Conservation (phyloP, 2,797 vertebrate species). For the Naso thynnoides region DNA sequence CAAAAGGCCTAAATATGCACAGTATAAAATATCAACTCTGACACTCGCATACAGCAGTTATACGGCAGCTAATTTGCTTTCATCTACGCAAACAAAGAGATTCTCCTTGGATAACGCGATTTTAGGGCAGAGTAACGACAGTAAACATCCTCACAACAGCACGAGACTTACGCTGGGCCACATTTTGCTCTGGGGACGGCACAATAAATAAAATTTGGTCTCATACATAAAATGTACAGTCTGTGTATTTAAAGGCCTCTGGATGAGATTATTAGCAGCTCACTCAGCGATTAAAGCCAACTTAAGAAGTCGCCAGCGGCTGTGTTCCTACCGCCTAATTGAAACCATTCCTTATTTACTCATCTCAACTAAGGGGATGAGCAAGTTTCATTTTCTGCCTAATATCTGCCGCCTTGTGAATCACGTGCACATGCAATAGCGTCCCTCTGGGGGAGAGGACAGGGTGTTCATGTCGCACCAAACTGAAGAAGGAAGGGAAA, state of each 20-base stretch:
- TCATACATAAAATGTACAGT: slow-evolving; percentile 68
- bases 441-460: slow-evolving; percentile 59
- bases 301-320: slow-evolving; percentile 73
- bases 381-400: slow-evolving; percentile 65
- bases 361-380: slow-evolving; percentile 70
- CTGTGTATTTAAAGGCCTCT: slow-evolving; percentile 67
- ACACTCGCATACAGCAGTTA: slow-evolving; percentile 35
- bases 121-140: slow-evolving; percentile 54
- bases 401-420: slow-evolving; percentile 66
- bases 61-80: slow-evolving; percentile 51
- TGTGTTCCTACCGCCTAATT: slow-evolving; percentile 78
- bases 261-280: slow-evolving; percentile 78
- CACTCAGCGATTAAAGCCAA: slow-evolving; percentile 80
- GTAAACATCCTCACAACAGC: slow-evolving; percentile 56
- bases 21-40: slow-evolving; percentile 36
- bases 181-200: slow-evolving; percentile 55
- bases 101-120: slow-evolving; percentile 62
- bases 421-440: slow-evolving; percentile 30
- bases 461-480: slow-evolving; percentile 62
- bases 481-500: slow-evolving; percentile 42
- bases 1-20: slow-evolving; percentile 34
- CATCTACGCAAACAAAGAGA: slow-evolving; percentile 64
- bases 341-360: slow-evolving; percentile 86
- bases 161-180: slow-evolving; percentile 36
- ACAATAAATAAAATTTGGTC: slow-evolving; percentile 58